phyloP scores from a whole-genome alignment of 2,797 vertebrate species.

The Odontamblyopus rebecca region DNA sequence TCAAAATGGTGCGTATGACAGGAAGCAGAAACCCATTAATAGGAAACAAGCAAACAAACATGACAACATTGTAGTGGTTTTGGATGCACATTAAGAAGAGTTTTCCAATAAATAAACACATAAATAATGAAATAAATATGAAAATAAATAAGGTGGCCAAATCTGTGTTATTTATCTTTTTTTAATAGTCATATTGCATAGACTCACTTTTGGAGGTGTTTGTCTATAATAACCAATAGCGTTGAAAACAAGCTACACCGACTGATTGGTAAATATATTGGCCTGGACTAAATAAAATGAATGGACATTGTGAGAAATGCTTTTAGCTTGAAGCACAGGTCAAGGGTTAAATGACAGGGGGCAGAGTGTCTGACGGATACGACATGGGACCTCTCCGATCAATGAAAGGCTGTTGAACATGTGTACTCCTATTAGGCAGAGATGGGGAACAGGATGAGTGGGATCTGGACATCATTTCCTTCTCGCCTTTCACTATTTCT shows the following conservation, averaged over 20 bases:
- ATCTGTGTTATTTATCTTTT: neutral
- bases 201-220: neutral
- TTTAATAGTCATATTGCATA: neutral
- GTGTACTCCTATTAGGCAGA: slow-evolving; percentile 48
- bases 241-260: neutral
- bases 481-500: neutral
- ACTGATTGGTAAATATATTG: slow-evolving; percentile 57
- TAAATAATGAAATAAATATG: no score
- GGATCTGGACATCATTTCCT: slow-evolving; percentile 23
- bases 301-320: slow-evolving; percentile 77
- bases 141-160: neutral
- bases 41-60: no score
- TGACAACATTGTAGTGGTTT: neutral
- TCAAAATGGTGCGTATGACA: no score
- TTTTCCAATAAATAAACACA: neutral
- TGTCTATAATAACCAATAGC: neutral
- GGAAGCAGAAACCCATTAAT: no score
- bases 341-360: slow-evolving; percentile 85
- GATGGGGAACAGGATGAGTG: slow-evolving; percentile 36
- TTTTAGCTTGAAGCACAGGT: slow-evolving; percentile 72
- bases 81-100: neutral
- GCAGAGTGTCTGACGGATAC: slow-evolving; percentile 66
- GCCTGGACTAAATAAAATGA: slow-evolving; percentile 74
- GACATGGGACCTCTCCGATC: slow-evolving; percentile 59
- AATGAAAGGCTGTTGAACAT: slow-evolving; percentile 64